Evolutionary conservation across 2,113 vertebrate genomes (phyloP), one percentile per base, ranked within the genome.

Genomic region (Sorex araneus): DNA sequence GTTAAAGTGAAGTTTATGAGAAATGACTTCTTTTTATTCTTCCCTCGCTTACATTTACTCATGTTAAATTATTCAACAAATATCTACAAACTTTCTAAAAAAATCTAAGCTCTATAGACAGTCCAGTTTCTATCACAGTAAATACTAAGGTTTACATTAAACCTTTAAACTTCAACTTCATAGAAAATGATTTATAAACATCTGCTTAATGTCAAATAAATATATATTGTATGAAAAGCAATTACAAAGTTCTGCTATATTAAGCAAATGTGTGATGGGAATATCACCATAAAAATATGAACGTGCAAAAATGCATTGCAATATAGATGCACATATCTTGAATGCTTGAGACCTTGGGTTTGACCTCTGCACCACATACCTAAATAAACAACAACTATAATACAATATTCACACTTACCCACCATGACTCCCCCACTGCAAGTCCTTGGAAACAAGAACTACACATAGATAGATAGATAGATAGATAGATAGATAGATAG

Each of bases 191-290:
- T 78, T 74, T 84, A 36, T 60, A 73, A 76, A 73, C 32, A 11
- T 75, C 63, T 4, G 9, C 6, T 28, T 69, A 94, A 89, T 94
- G 66, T 23, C 45, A 91, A 57, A 83, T 70, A 89, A 60, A 45
- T 57, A 70, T 57, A 4, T 6, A 57, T 28, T 21, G 30, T 32
- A 34, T 57, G 16, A 87, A 91, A 89, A 83, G 18, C 57, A 91
- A 76, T 8, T 18, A 25, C 18, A 30, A 43, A 92, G 83, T 13
- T 82, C 79, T 34, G 60, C 50, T 67, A 11, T 79, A 80, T 66
- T 66, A 87, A 82, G 34, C 43, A 89, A 92, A 7, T 70, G 40
- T 86, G 50, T 63, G 84, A 23, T 76, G 15, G 30, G 75, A 40
- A 50, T 78, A 87, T 67, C 71, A 13, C 9, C 66, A 60, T 89